These are phyloP conservation scores for Umimayanthus chanpuru DNA, from an alignment of 92 coral and sea anemone species.

Conservation along the genomic window DNA sequence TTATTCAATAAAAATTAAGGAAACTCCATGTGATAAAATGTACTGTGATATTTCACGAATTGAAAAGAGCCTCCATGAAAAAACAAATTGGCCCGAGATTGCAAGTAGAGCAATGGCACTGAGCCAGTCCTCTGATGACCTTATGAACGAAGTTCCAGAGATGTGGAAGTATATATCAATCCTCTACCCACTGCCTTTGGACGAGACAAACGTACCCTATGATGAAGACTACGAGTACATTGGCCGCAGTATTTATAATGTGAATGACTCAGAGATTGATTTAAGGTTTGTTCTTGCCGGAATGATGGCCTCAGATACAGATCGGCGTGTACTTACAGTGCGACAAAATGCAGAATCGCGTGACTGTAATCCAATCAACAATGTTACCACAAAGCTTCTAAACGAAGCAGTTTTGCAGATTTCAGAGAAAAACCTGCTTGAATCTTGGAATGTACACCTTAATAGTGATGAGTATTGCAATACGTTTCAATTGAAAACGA, in stretches of 20 bases:
- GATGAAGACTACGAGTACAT: not conserved
- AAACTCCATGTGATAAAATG: slow-evolving; percentile 54
- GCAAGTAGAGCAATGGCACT: slow-evolving; percentile 53
- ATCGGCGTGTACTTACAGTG: not conserved
- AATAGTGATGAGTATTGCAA: slow-evolving; percentile 19
- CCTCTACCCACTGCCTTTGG: slow-evolving; percentile 44
- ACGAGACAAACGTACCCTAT: not conserved
- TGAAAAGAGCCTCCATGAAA: slow-evolving; percentile 31
- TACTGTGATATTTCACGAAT: slow-evolving; percentile 53
- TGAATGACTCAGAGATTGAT: slow-evolving; percentile 42
- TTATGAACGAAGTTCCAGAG: slow-evolving; percentile 18
- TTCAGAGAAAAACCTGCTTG: slow-evolving; percentile 29
- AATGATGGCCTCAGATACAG: slow-evolving; percentile 39
- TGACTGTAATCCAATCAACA: not conserved
- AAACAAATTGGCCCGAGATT: slow-evolving; percentile 11
- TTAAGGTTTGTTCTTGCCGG: slow-evolving; percentile 59
- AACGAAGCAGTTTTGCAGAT: slow-evolving; percentile 20
- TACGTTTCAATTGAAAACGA: slow-evolving; percentile 12
- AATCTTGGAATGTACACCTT: slow-evolving; percentile 45
- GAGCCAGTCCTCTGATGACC: slow-evolving; percentile 18
- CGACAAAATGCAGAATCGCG: not conserved
- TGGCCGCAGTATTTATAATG: slow-evolving; percentile 12
- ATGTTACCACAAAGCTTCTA: slow-evolving; percentile 7
- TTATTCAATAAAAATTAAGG: slow-evolving; percentile 29
- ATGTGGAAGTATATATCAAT: slow-evolving; percentile 50